These are phyloP conservation scores for Lordiphosa fenestrarum DNA, from an alignment of 2,888 invertebrate species.

Conservation along the genomic window DNA sequence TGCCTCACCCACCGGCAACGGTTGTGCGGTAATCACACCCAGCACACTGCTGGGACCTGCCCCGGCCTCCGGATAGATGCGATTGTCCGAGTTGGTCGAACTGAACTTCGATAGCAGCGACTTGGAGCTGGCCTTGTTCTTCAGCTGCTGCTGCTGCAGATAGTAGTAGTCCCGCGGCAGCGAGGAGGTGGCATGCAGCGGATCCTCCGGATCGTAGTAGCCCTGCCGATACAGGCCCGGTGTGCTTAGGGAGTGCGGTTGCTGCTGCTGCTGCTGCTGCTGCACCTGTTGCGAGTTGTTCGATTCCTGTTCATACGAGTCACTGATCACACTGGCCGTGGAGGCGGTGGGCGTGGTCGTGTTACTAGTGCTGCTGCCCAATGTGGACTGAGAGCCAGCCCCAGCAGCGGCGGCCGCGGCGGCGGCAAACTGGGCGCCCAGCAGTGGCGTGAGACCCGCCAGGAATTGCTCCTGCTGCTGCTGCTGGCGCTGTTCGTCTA, in stretches of 20 bases:
- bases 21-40: slow-evolving; percentile 75
- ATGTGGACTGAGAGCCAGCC: slow-evolving; percentile 58
- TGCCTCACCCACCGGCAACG: slow-evolving; percentile 42
- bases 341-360: slow-evolving; percentile 73
- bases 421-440: slow-evolving; percentile 73
- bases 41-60: slow-evolving; percentile 44
- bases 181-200: slow-evolving; percentile 70
- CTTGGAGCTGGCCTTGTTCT: slow-evolving; percentile 75
- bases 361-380: slow-evolving; percentile 45
- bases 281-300: slow-evolving; percentile 44
- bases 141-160: slow-evolving; percentile 77
- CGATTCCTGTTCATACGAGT: slow-evolving; percentile 60
- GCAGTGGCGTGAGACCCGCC: slow-evolving; percentile 74
- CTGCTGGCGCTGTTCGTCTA: slow-evolving; percentile 79
- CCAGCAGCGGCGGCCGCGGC: slow-evolving; percentile 62
- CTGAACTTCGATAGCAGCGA: slow-evolving; percentile 78
- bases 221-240: slow-evolving; percentile 61
- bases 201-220: slow-evolving; percentile 67
- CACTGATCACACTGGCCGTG: slow-evolving; percentile 75
- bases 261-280: slow-evolving; percentile 44
- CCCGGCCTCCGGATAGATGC: slow-evolving; percentile 75
- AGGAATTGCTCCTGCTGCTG: slow-evolving; percentile 78
- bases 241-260: slow-evolving; percentile 60
- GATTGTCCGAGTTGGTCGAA: slow-evolving; percentile 74
- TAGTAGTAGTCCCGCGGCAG: slow-evolving; percentile 79